Conservation (phyloP, 2,888 invertebrate species). For the Amblyteles armatorius region DNA sequence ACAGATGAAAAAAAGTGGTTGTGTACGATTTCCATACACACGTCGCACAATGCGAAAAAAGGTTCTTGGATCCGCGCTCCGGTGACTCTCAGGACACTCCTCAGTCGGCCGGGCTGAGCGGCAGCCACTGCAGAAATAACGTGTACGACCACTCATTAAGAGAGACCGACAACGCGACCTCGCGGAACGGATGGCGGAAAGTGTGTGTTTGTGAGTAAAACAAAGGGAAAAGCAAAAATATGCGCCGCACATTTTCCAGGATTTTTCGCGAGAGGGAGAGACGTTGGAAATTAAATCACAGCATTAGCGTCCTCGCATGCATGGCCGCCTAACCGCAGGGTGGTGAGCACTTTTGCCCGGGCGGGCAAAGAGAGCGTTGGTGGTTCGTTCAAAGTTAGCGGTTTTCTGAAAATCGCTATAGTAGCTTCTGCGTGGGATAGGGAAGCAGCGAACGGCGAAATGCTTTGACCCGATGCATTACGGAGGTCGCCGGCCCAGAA, state of each 20-base stretch:
- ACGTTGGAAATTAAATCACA: too few species aligned
- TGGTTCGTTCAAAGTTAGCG: slow-evolving; percentile 48
- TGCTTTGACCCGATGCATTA: too few species aligned
- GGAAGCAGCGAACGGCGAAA: too few species aligned
- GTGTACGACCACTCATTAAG: slow-evolving; percentile 28
- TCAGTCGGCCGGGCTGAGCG: not conserved
- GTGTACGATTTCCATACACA: not conserved
- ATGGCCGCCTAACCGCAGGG: too few species aligned
- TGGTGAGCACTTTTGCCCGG: too few species aligned
- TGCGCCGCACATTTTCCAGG: too few species aligned
- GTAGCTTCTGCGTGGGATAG: not conserved
- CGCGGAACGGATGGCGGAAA: not conserved
- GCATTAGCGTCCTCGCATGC: too few species aligned
- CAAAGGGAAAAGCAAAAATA: not conserved
- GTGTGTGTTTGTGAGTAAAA: not conserved
- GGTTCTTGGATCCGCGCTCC: slow-evolving; percentile 2
- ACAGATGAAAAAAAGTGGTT: too few species aligned
- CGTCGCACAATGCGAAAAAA: slow-evolving; percentile 7
- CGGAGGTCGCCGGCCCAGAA: too few species aligned
- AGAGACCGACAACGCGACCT: not conserved
- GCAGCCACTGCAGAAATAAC: slow-evolving; percentile 18
- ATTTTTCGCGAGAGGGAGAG: too few species aligned
- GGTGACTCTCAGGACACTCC: not conserved
- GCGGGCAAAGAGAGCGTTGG: too few species aligned
- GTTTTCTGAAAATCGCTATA: slow-evolving; percentile 44